Conservation (phyloP, 2,113 vertebrate genomes). For the Engystomops pustulosus region DNA sequence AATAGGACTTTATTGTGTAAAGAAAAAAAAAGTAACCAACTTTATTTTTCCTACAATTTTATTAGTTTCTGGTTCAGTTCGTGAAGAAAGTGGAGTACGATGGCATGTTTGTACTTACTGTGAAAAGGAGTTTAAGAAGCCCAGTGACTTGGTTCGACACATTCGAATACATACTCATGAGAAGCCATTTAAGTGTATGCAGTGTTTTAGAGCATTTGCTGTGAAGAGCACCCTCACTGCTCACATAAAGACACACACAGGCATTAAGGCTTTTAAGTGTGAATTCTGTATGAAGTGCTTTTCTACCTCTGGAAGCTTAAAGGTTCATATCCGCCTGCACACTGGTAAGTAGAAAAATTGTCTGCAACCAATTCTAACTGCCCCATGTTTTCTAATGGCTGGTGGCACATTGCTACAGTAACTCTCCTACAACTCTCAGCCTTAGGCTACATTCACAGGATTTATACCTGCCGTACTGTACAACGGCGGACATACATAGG, state of each 20-base stretch:
- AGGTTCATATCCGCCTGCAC: slow-evolving; percentile 96
- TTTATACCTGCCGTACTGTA: too few species aligned
- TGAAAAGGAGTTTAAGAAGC: slow-evolving; percentile 97
- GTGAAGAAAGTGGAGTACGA: slow-evolving; percentile 92
- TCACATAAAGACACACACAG: slow-evolving; percentile 96
- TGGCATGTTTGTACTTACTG: slow-evolving; percentile 98
- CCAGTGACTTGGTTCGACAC: slow-evolving; percentile 95
- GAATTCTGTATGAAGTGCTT: slow-evolving; percentile 95
- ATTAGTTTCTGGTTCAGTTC: slow-evolving; percentile 83
- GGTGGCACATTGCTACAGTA: too few species aligned
- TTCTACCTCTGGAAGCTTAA: slow-evolving; percentile 98
- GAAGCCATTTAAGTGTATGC: slow-evolving; percentile 98
- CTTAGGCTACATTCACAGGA: too few species aligned
- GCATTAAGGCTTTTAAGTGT: slow-evolving; percentile 97
- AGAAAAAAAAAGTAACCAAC: not conserved
- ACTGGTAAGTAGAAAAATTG: slow-evolving; percentile 91
- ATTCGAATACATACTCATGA: slow-evolving; percentile 98
- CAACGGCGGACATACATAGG: too few species aligned
- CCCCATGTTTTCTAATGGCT: too few species aligned
- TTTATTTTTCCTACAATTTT: not conserved
- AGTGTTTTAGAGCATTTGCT: slow-evolving; percentile 96
- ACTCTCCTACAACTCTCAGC: too few species aligned
- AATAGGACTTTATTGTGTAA: too few species aligned
- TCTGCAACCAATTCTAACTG: too few species aligned
- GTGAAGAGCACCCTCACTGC: slow-evolving; percentile 98